These are phyloP conservation scores for Drosophila hydei DNA, from an alignment of 1,140 invertebrate species.

Conservation along the genomic window DNA sequence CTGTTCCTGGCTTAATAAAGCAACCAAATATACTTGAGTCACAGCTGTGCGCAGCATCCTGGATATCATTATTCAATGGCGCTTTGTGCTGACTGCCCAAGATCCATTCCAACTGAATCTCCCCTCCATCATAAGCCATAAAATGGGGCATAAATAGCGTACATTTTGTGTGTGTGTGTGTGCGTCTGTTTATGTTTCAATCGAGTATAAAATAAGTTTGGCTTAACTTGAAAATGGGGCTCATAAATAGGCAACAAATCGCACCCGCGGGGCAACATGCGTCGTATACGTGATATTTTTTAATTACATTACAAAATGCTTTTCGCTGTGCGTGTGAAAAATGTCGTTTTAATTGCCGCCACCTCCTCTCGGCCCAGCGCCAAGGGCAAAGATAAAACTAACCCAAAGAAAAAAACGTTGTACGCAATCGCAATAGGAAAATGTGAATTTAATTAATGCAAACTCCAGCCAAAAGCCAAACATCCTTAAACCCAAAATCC, in stretches of 20 bases:
- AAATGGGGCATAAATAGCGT: constrained; percentile 40
- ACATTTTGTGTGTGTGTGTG: constrained; percentile 15
- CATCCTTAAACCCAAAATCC: constrained; percentile 42
- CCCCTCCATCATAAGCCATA: constrained; percentile 32
- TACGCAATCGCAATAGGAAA: constrained; percentile 40
- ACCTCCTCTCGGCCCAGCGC: background rate
- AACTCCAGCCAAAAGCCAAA: constrained; percentile 19
- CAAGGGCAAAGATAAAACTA: constrained; percentile 20
- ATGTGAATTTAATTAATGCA: constrained; percentile 75
- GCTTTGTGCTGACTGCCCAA: background rate
- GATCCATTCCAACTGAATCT: background rate
- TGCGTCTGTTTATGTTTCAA: constrained; percentile 30
- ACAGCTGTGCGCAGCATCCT: constrained; percentile 17
- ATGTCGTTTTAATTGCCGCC: constrained; percentile 66
- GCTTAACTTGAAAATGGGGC: constrained; percentile 43
- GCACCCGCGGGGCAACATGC: constrained; percentile 64
- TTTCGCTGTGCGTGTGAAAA: constrained; percentile 54
- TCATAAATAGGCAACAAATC: constrained; percentile 69
- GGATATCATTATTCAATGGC: constrained; percentile 35
- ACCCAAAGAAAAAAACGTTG: constrained; percentile 29
- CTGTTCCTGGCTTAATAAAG: constrained; percentile 25
- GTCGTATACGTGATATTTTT: constrained; percentile 80
- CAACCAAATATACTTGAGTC: constrained; percentile 22
- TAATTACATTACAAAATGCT: constrained; percentile 69
- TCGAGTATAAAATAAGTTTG: constrained; percentile 42